phyloP scores from a whole-genome alignment of 2,888 invertebrate species.

The Nomada lathburiana region DNA sequence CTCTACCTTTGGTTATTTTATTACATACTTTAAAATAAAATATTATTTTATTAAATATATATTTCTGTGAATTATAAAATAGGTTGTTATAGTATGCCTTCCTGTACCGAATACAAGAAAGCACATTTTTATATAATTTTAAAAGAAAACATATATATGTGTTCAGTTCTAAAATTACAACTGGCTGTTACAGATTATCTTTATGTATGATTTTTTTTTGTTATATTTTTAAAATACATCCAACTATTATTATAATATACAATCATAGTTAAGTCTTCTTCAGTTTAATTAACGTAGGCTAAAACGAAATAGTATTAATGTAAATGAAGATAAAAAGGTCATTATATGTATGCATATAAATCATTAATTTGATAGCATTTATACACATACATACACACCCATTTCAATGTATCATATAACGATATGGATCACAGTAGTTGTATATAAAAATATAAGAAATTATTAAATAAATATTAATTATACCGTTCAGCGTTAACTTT shows the following conservation, averaged over 20 bases:
- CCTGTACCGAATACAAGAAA: constrained; percentile 61
- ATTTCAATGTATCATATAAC: constrained; percentile 41
- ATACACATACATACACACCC: constrained; percentile 36
- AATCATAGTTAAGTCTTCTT: constrained; percentile 47
- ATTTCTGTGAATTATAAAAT: constrained; percentile 57
- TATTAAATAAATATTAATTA: constrained; percentile 51
- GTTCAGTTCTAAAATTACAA: constrained; percentile 14
- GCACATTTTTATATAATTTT: constrained; percentile 62
- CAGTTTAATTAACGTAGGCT: constrained; percentile 31
- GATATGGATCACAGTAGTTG: constrained; percentile 47
- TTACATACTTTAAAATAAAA: constrained; percentile 48
- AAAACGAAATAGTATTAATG: constrained; percentile 50
- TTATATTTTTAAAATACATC: constrained; percentile 52
- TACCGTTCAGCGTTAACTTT: constrained; percentile 54
- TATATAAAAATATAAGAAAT: constrained; percentile 50
- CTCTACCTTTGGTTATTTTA: constrained; percentile 60
- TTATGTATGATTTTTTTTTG: constrained; percentile 43
- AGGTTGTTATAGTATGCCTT: constrained; percentile 55
- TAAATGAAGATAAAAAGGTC: constrained; percentile 28
- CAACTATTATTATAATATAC: constrained; percentile 53
- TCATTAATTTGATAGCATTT: constrained; percentile 39
- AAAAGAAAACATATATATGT: constrained; percentile 40
- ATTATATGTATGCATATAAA: constrained; percentile 48
- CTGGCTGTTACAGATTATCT: constrained; percentile 59
- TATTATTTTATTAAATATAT: constrained; percentile 59